These are phyloP conservation scores for Plectropomus leopardus DNA, from an alignment of 2,113 vertebrate species.

Conservation along the genomic window DNA sequence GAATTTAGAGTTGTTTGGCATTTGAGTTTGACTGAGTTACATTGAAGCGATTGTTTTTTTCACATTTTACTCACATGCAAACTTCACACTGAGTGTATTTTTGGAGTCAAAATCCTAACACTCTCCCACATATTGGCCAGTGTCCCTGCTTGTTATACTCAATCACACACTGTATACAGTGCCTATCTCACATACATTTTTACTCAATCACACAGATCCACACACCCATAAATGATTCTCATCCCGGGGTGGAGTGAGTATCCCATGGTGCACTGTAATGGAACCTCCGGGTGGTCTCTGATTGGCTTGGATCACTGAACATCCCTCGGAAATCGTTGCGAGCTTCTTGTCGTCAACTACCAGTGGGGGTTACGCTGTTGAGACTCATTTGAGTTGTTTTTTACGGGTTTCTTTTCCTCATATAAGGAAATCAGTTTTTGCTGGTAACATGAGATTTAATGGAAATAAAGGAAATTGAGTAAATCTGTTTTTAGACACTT, in stretches of 20 bases:
- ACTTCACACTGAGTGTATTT: conserved; percentile 52
- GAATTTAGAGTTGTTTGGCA: conserved; percentile 23
- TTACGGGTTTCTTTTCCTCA: conserved; percentile 28
- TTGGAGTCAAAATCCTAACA: conserved; percentile 20
- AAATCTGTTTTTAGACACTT: conserved; percentile 52
- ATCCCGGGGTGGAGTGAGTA: conserved; percentile 40
- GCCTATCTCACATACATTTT: conserved; percentile 11
- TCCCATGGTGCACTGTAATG: conserved; percentile 76
- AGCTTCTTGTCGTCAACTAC: conserved; percentile 49
- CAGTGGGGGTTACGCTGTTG: conserved; percentile 42
- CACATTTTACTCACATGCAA: conserved; percentile 5
- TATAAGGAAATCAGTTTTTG: conserved; percentile 41
- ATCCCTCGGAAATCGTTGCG: conserved; percentile 54
- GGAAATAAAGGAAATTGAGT: conserved; percentile 67
- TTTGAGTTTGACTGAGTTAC: conserved; percentile 1
- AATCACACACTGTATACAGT: background rate
- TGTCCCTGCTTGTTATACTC: conserved; percentile 3
- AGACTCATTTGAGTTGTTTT: conserved; percentile 58
- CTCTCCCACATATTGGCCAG: conserved; percentile 42
- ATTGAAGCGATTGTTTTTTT: conserved; percentile 16
- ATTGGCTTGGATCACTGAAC: conserved; percentile 69
- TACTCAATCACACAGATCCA: conserved; percentile 24
- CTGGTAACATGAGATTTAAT: conserved; percentile 16
- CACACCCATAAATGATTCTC: conserved; percentile 47
- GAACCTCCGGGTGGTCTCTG: conserved; percentile 76